Evolutionary conservation across 2,888 invertebrate genomes (phyloP), one percentile per base, ranked within the genome.

Genomic region (Peribatodes rhomboidaria): DNA sequence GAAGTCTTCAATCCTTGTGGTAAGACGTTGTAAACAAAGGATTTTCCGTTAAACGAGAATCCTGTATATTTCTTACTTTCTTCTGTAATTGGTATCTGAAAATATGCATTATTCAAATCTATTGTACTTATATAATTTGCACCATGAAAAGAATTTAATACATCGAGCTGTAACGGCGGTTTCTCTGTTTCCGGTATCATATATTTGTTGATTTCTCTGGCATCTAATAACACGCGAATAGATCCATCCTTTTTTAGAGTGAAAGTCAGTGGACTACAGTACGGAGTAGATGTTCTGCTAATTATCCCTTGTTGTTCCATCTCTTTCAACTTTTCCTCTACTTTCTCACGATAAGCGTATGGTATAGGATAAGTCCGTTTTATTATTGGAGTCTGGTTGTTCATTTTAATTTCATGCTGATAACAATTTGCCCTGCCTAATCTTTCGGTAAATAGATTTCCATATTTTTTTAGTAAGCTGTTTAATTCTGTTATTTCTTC

Each of bases 201-300:
- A 11, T 42, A 35, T 52, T 63, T 67, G 13, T 67, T 70, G 2
- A 67, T 47, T 33, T 67, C 65, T 3, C 69, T 39, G 0, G 69
- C 65, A 18, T 70, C 69, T 33, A 70, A 37, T 13, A 67, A 22
- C 0, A 67, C 61, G 1, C 67, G 18, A 4, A 69, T 22, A 0
- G 64, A 13, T 0, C 64, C 65, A 16, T 69, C 69, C 2, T n/a
- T 49, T 52, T 65, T 69, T 22, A 66, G 14, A 0, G 67, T 65
- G 33, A 58, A 64, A 0, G 69, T 74, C 0, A 77, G 22, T 0
- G 75, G 74, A 27, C 77, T 76, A 37, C 72, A 53, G 50, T 73
- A 68, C 3, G 73, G 67, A 0, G 67, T 70, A 0, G 70, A 20
- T 1, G 41, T 11, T 2, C 69, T 59, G 9, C 53, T 61, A 1